Base-by-base conservation (phyloP, 2,113 vertebrate species). In the Mystacornis crossleyi region DNA sequence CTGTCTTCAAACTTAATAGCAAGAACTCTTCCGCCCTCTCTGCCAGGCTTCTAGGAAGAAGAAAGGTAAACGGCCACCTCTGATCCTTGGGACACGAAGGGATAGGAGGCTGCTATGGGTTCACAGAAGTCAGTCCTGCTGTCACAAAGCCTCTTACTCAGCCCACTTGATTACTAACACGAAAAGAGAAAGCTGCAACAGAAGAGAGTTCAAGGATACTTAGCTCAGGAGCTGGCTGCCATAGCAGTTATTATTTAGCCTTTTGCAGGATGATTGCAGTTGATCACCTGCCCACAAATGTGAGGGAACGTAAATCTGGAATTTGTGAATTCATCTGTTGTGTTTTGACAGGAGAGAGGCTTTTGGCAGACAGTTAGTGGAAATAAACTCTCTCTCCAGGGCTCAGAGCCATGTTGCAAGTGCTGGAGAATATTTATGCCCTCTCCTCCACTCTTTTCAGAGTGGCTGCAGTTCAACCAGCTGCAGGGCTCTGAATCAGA, bases 251-350 rank as follows among this genome's bases (percentile, higher is more conserved):
- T 91, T 80, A 75, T 90, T 93, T 60, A 81, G 67, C 85, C 60
- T 89, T 92, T 93, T 87, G 55, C 74, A 55, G 74, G 62, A 54
- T 69, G 58, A 90, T 74, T 95, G 90, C 67, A 21, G 65, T 45
- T 89, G 87, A 90, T 90, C 89, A 97, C 87, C 95, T 96, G 79
- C 88, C 90, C 75, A 48, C 60, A 81, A 93, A 91, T 14, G 20
- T 34, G 82, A 96, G 72, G 55, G 78, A 90, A 82, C 3, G 1
- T 88, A 90, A 94, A 92, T 91, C 83, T 75, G 70, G 82, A 94
- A 86, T 92, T 85, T 82, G 87, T 90, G 72, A 74, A 90, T 90
- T 89, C 31, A n/a, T 80, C 80, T 74, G 83, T 48, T 96, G 85
- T 93, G 87, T 90, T 96, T 91, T 92, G 80, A 95, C 66, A 93